These are phyloP conservation scores for Lagorchestes hirsutus DNA, from an alignment of 2,797 vertebrate species.

Conservation along the genomic window DNA sequence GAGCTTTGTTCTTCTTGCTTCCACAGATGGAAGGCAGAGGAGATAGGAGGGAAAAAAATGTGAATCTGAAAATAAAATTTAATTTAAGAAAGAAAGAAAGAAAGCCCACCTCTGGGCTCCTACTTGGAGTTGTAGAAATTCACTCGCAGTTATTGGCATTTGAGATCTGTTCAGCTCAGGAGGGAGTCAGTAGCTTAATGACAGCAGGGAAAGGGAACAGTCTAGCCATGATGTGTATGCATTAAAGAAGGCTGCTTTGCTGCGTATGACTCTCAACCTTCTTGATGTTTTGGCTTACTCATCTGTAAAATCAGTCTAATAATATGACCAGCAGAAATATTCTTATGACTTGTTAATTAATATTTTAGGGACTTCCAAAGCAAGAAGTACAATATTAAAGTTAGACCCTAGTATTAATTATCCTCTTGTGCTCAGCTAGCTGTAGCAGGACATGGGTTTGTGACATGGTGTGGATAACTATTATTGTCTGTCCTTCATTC, in stretches of 20 bases:
- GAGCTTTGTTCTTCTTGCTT: background rate
- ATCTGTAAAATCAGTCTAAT: slow-evolving; percentile 67
- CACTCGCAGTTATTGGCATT: slow-evolving; percentile 50
- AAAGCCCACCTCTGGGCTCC: background rate
- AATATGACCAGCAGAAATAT: slow-evolving; percentile 49
- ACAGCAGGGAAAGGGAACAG: slow-evolving; percentile 4
- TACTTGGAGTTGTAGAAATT: background rate
- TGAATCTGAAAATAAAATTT: background rate
- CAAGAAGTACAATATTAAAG: slow-evolving; percentile 19
- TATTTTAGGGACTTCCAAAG: slow-evolving; percentile 66
- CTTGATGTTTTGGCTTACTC: slow-evolving; percentile 37
- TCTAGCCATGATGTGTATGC: background rate
- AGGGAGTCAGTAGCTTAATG: slow-evolving; percentile 63
- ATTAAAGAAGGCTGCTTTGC: slow-evolving; percentile 42
- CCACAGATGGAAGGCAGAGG: background rate
- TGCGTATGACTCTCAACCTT: background rate
- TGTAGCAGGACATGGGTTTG: slow-evolving; percentile 27
- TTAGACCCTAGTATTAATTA: slow-evolving; percentile 59
- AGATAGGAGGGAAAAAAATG: background rate
- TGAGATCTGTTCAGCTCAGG: slow-evolving; percentile 60
- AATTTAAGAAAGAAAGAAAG: background rate
- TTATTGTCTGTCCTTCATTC: too few species aligned
- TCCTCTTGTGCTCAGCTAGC: slow-evolving; percentile 52
- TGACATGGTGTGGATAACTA: background rate
- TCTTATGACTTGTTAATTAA: slow-evolving; percentile 59